phyloP scores from a whole-genome alignment of 2,888 invertebrate genomes.

The Dasypogon diadema region DNA sequence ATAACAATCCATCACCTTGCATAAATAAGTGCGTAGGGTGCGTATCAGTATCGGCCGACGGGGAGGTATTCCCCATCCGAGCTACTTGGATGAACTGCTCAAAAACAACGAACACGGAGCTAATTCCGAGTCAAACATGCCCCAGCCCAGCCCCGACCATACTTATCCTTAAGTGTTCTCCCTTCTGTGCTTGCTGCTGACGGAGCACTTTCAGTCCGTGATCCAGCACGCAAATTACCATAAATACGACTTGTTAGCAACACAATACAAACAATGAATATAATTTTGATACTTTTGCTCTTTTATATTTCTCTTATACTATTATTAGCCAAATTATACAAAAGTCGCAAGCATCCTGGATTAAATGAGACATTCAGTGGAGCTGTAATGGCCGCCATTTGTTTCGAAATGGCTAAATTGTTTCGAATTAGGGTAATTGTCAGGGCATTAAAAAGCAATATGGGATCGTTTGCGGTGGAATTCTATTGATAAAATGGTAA shows the following conservation, averaged over 20 bases:
- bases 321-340: slow-evolving; percentile 46
- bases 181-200: not conserved
- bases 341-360: slow-evolving; percentile 33
- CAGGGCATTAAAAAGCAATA: slow-evolving; percentile 47
- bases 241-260: slow-evolving; percentile 56
- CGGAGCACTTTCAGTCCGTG: slow-evolving; percentile 37
- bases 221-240: slow-evolving; percentile 54
- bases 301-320: slow-evolving; percentile 42
- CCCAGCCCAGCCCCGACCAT: too few relatives aligned
- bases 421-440: slow-evolving; percentile 48
- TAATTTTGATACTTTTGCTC: slow-evolving; percentile 52
- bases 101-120: not conserved
- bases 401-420: slow-evolving; percentile 40
- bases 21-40: slow-evolving; percentile 46
- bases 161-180: not conserved
- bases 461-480: slow-evolving; percentile 27
- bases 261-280: slow-evolving; percentile 54
- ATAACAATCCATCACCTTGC: slow-evolving; percentile 55
- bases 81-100: slow-evolving; percentile 4
- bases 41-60: slow-evolving; percentile 20
- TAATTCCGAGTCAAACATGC: slow-evolving; percentile 16
- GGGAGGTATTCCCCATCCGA: not conserved
- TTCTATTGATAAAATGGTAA: slow-evolving; percentile 44
- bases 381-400: slow-evolving; percentile 28
- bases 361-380: slow-evolving; percentile 36